phyloP scores from a whole-genome alignment of 2,113 vertebrate genomes.

The Seriola quinqueradiata region DNA sequence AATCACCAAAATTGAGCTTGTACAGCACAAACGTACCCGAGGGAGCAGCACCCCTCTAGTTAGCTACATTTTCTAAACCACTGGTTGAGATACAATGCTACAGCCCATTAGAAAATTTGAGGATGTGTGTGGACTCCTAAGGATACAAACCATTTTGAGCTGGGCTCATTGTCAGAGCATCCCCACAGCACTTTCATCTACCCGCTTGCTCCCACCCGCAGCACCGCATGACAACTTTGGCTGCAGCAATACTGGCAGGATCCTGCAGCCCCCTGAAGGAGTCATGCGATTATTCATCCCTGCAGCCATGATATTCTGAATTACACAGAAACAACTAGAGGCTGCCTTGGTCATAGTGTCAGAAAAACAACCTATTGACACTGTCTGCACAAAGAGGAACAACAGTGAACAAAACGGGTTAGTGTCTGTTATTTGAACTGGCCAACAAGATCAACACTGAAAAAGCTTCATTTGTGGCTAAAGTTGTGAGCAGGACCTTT shows the following conservation, averaged over 20 bases:
- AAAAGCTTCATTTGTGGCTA: conserved; percentile 13
- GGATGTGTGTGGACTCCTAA: conserved; percentile 61
- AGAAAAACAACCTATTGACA: conserved; percentile 37
- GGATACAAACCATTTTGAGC: conserved; percentile 56
- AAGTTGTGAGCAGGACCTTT: background rate
- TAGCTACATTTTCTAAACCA: conserved; percentile 70
- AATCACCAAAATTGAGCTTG: conserved; percentile 71
- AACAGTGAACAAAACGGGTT: background rate
- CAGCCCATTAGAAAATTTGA: conserved; percentile 69
- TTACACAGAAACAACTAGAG: conserved; percentile 58
- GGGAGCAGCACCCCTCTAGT: conserved; percentile 66
- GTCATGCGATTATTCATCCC: conserved; percentile 68
- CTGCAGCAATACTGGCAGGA: conserved; percentile 71
- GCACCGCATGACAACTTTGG: conserved; percentile 73
- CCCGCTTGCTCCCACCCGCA: conserved; percentile 65
- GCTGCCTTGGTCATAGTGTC: conserved; percentile 36
- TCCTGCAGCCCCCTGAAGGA: conserved; percentile 66
- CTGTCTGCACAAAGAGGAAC: conserved; percentile 7
- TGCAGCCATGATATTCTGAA: conserved; percentile 64
- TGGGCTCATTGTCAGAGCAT: conserved; percentile 61
- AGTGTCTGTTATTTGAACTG: background rate
- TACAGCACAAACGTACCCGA: conserved; percentile 67
- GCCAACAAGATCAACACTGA: background rate
- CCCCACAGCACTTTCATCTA: conserved; percentile 72
- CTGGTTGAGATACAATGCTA: conserved; percentile 65